Evolutionary conservation across 1,140 invertebrate genomes (phyloP), one percentile per base, ranked within the genome.

Genomic region (Drosophila auraria): DNA sequence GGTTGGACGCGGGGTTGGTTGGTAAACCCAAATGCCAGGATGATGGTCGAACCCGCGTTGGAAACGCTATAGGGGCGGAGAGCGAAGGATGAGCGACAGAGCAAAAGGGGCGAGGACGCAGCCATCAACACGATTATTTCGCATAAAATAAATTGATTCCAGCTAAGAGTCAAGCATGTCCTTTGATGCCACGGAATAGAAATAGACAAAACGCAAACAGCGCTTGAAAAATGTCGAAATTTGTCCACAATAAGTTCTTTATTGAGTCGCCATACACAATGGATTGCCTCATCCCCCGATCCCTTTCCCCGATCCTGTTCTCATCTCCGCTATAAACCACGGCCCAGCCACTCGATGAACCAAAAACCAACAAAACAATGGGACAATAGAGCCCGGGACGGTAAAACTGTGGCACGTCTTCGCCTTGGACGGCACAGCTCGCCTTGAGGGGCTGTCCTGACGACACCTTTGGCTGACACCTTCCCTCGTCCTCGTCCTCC

Each of bases 131-230:
- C 82, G 91, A 91, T 89, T 91, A 92, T 92, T 92, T 91, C 91
- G 91, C 91, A 92, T 91, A 92, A 91, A 92, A 92, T 92, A 92
- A 92, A 92, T 92, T 92, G 83, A 92, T 92, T 91, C 83, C 83
- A 79, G 91, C 79, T 92, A 91, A 91, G 87, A 92, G 91, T 92
- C 91, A 87, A 90, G 87, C 82, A 90, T 77, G 76, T 84, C 82
- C 76, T 82, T 90, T 90, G 66, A 80, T 51, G 42, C 58, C 61
- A 63, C 77, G 60, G 6, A 53, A 76, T 51, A 59, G 61, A 51
- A 62, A 68, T 11, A 83, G 59, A 81, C 62, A 90, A 80, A 72
- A 62, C 78, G 58, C 79, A 91, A 86, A 90, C 87, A 91, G 51
- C 83, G 71, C 74, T 75, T 73, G 82, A 82, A 86, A 90, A 90